A percentile compares a stretch with the other conserved stretches of the same genome.
Conservation (phyloP, 1,140 invertebrate genomes). For the Drosophila lacertosa region DNA sequence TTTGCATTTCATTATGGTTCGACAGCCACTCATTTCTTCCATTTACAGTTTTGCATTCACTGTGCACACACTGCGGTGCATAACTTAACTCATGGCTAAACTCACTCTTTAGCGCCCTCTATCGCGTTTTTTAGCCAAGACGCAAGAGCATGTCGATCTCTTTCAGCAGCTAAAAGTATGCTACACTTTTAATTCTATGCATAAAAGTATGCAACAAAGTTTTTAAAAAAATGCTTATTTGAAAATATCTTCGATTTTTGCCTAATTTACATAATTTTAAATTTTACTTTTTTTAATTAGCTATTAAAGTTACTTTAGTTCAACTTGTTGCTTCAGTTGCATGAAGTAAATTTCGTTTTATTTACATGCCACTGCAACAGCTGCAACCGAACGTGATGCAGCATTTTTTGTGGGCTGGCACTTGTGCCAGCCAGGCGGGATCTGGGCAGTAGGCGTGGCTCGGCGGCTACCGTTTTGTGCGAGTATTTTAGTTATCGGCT, state of each 20-base stretch:
- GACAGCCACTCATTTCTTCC: neutral
- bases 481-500: slow-evolving; percentile 69
- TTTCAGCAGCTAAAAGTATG: slow-evolving; percentile 23
- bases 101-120: slow-evolving; percentile 8
- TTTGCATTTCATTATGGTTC: neutral
- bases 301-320: neutral
- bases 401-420: slow-evolving; percentile 46
- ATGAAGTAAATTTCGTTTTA: slow-evolving; percentile 6
- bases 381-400: slow-evolving; percentile 54
- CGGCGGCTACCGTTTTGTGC: slow-evolving; percentile 65
- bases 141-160: neutral
- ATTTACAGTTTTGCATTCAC: slow-evolving; percentile 4
- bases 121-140: neutral
- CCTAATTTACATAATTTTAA: no score
- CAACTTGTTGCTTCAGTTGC: neutral
- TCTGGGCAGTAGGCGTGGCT: neutral
- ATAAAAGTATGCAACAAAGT: neutral
- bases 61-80: neutral
- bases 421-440: slow-evolving; percentile 14
- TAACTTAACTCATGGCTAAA: neutral
- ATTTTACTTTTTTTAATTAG: no score
- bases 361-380: slow-evolving; percentile 21
- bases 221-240: neutral
- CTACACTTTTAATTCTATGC: neutral
- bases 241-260: no score